Conservation (phyloP, 2,113 vertebrate species). For the Rhinolophus ferrumequinum region DNA sequence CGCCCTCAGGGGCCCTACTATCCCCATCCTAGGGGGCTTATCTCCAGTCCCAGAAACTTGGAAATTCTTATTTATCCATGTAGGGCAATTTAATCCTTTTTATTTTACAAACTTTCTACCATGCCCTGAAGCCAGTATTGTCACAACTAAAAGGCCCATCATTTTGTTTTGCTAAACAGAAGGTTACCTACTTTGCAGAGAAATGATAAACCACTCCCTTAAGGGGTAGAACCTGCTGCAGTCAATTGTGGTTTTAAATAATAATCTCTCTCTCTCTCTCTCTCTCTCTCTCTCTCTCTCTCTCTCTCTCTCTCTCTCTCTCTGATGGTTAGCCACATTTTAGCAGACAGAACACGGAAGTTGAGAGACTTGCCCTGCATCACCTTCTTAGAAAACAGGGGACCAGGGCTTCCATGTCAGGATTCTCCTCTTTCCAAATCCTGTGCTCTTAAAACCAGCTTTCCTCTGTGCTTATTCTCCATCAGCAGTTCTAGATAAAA, state of each 20-base stretch:
- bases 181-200: not conserved
- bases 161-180: slow-evolving; percentile 35
- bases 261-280: not conserved
- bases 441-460: not conserved
- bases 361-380: not conserved
- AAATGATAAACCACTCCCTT: not conserved
- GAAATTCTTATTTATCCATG: not conserved
- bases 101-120: not conserved
- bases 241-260: not conserved
- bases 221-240: not conserved
- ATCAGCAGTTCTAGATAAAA: not conserved
- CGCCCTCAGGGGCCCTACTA: fast-evolving
- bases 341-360: not conserved
- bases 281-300: too few species aligned
- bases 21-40: not conserved
- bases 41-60: not conserved
- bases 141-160: not conserved
- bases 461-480: not conserved
- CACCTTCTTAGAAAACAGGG: not conserved
- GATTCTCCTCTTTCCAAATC: not conserved
- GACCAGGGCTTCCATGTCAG: fast-evolving
- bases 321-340: not conserved
- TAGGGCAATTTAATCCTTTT: not conserved
- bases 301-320: not conserved
- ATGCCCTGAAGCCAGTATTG: not conserved